Evolutionary conservation across 2,797 vertebrate species (phyloP).

Genomic region (Orientallactaga sibirica): DNA sequence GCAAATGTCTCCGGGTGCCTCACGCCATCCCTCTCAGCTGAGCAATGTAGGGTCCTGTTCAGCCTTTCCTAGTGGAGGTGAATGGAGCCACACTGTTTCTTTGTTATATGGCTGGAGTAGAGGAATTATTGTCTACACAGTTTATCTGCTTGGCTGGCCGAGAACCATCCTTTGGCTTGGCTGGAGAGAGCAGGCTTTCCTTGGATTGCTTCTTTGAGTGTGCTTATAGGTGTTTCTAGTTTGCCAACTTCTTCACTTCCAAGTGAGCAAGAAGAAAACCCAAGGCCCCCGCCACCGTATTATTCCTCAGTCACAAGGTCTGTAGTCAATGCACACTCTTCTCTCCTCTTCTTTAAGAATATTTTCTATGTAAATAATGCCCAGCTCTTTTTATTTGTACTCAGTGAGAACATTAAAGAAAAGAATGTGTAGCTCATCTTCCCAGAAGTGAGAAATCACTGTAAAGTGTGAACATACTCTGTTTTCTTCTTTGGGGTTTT

Average conservation of each 20-base stretch:
- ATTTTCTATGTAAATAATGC: neutral
- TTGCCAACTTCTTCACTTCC: neutral
- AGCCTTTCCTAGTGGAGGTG: neutral
- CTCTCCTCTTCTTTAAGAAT: neutral
- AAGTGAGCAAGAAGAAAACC: neutral
- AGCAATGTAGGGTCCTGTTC: neutral
- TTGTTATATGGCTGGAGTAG: neutral
- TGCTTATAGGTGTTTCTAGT: neutral
- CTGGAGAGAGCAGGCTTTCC: neutral
- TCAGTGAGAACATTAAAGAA: neutral
- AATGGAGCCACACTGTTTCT: neutral
- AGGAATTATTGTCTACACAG: neutral
- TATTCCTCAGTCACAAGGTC: neutral
- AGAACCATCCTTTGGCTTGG: neutral
- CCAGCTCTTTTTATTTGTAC: neutral
- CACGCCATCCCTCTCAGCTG: neutral
- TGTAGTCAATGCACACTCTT: neutral
- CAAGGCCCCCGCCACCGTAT: neutral
- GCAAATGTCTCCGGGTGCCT: neutral
- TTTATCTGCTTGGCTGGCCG: neutral
- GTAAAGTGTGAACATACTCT: slow-evolving; percentile 17
- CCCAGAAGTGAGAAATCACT: neutral
- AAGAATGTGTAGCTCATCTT: neutral
- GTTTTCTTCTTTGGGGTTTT: slow-evolving; percentile 36
- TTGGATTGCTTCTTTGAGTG: neutral